Conservation (phyloP, 53 echinoderm and acorn worm species). For the Hippasteria phrygiana region DNA sequence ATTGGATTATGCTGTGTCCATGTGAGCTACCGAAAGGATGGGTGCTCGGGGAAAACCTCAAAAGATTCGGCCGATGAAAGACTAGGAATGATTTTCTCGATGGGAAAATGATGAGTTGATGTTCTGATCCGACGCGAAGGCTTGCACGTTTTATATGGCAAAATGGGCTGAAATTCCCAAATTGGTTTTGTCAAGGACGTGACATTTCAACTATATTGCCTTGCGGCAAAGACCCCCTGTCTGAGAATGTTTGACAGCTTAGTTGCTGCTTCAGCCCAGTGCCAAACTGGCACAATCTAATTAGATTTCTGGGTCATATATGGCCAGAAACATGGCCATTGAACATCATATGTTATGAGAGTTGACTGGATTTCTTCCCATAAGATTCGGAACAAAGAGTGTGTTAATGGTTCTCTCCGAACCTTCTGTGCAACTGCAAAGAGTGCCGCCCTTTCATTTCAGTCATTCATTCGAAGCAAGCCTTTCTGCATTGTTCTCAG, state of each 20-base stretch:
- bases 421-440: no score
- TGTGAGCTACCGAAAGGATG: not conserved
- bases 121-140: not conserved
- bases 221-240: not conserved
- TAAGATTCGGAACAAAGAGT: no score
- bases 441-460: not conserved
- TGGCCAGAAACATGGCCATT: not conserved
- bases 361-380: no score
- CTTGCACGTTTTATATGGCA: not conserved
- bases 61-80: not conserved
- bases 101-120: not conserved
- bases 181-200: not conserved
- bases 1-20: not conserved
- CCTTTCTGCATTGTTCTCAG: not conserved
- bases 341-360: not conserved
- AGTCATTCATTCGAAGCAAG: not conserved
- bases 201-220: not conserved
- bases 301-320: not conserved
- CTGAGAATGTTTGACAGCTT: not conserved
- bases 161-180: not conserved
- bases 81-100: not conserved
- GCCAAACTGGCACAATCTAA: not conserved
- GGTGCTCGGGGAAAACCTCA: not conserved
- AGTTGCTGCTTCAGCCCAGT: not conserved
- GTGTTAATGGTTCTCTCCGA: no score